Evolutionary conservation across 2,888 invertebrate species (phyloP), one percentile per base, ranked within the genome.

Genomic region (Parnassius smintheus): DNA sequence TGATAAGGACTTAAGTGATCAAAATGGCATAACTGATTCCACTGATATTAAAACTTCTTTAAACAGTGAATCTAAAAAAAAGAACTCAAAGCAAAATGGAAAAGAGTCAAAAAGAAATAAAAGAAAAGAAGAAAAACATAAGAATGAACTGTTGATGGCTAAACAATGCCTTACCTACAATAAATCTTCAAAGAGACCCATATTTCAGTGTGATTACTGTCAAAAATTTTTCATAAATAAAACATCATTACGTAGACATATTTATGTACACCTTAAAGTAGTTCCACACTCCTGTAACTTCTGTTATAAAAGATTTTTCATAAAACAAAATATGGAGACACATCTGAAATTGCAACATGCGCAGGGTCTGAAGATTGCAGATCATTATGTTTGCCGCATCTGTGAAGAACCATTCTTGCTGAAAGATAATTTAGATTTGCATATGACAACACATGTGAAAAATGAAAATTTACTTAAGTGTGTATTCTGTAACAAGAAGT

Each of bases 401-500:
- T 97, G 97, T 80, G 93, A 94, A 57, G 96, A 96, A 77, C 93
- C 94, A 45, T 97, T 97, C 79, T 94, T 95, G 0, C 87, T 96
- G 12, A 95, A 96, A 81, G 96, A 96, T 75, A 93, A 96, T 46
- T 85, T 97, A 61, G 93, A 94, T 68, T 82, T 95, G 59, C 97
- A 97, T 81, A 90, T 96, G 73, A 91, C 95, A 9, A 93, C 94
- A 13, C 97, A 97, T 80, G 94, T 95, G 0, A 77, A 82, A 83
- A 75, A 75, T 55, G 82, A 82, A 65, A 79, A 76, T 65, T 71
- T 77, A 44, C 92, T 95, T 49, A 95, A 95, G 59, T 96, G 96
- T 42, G 95, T 96, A 75, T 93, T 96, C 69, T 91, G 91, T 64
- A 78, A 83, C 56, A 81, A 86, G 66, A 78, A 80, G 48, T 91